Evolutionary conservation across 2,888 invertebrate species (phyloP).

Genomic region (Agrochola macilenta): DNA sequence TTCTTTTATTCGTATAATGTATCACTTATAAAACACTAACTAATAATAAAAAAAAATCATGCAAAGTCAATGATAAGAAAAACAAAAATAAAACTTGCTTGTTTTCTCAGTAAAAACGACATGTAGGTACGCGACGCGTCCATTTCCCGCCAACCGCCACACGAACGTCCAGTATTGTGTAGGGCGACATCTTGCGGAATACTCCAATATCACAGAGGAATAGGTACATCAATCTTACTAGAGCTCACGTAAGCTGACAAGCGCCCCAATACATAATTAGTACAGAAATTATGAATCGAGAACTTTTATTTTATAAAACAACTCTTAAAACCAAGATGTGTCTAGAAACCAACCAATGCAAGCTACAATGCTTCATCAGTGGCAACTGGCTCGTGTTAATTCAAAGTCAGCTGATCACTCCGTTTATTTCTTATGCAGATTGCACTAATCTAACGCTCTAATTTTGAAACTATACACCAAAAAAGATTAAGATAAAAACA

Average conservation of each 20-base stretch:
- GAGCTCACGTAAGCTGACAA: too few relatives aligned
- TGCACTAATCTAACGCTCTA: neutral
- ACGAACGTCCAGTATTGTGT: neutral
- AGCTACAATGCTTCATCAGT: neutral
- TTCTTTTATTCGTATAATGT: too few relatives aligned
- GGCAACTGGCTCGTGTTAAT: neutral
- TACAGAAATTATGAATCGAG: neutral
- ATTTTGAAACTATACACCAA: neutral
- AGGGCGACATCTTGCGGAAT: conserved; percentile 26
- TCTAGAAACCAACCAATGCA: neutral
- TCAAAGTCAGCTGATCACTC: neutral
- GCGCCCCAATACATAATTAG: too few relatives aligned
- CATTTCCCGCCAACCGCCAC: conserved; percentile 46
- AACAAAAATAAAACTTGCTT: neutral
- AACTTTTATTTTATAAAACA: neutral
- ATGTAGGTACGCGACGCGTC: neutral
- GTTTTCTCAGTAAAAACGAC: conserved; percentile 29
- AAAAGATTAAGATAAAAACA: neutral
- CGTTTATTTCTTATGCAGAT: neutral
- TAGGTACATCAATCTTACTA: neutral
- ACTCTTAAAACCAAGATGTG: neutral
- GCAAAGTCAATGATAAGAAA: neutral
- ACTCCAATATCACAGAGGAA: neutral
- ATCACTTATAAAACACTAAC: neutral
- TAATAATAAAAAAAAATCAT: neutral